Base-by-base conservation (phyloP, 2,888 invertebrate genomes). In the Muschampia plurimacula region DNA sequence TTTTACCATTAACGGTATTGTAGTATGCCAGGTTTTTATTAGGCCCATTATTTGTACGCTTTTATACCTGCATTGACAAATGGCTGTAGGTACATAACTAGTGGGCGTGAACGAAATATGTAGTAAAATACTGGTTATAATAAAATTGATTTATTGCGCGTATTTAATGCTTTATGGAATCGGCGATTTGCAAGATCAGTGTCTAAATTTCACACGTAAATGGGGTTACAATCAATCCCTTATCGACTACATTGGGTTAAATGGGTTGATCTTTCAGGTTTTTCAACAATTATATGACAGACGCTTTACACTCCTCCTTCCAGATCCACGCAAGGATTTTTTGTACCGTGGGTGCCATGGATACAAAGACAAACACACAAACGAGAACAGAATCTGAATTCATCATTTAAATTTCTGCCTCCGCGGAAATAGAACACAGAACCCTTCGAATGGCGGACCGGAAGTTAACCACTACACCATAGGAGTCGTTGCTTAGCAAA, bases 61-160 rank as follows among this genome's bases (percentile, higher is more conserved):
- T 72, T 67, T 57, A 72, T 63, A 46, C 52, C 22, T 55, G 67
- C 67, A 67, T 67, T 72, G 72, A 72, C 72, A 72, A 72, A 72
- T 72, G 67, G 72, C 46, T 71, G 15, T 44, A 72, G 67, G 63
- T 72, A 72, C 68, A 57, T 72, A 59, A 64, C 57, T 46, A 64
- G 72, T 68, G 57, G 72, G 72, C 64, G 67, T 63, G 72, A 67
- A 67, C 72, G 63, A 64, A 68, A 57, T 68, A 72, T 22, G 22
- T 22, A 22, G 72, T 72, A 64, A 72, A 72, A 72, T 72, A 72
- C 68, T 57, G 68, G 72, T 72, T 68, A 72, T 72, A 72, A 72
- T 72, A 72, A 72, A 72, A 72, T 68, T 72, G 72, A 72, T 72
- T 68, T 68, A 72, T 72, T 36, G 39, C 46, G 55, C 62, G 46